phyloP scores from a whole-genome alignment of 2,888 invertebrate species.

The Sarcophaga carnaria region DNA sequence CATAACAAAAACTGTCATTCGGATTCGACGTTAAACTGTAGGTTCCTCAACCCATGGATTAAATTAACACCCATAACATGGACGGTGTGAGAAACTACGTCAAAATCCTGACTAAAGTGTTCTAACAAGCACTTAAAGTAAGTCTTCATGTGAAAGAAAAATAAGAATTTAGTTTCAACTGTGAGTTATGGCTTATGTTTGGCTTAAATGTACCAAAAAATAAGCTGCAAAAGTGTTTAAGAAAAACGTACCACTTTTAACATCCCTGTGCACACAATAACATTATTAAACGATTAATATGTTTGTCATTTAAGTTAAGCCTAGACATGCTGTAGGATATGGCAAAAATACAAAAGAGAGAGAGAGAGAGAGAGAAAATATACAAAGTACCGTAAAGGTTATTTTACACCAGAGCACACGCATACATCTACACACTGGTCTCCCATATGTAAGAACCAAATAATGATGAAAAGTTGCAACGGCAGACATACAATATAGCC shows the following conservation, averaged over 20 bases:
- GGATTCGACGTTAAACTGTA: too few species aligned
- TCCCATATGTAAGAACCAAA: background rate
- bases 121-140: too few species aligned
- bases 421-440: background rate
- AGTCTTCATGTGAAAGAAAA: too few species aligned
- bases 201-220: background rate
- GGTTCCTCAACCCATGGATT: too few species aligned
- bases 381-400: background rate
- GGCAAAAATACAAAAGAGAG: background rate
- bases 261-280: background rate
- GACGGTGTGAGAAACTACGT: too few species aligned
- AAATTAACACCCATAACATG: too few species aligned
- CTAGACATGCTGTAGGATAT: slow-evolving; percentile 14
- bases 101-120: too few species aligned
- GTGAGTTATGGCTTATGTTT: too few species aligned
- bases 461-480: background rate
- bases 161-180: too few species aligned
- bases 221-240: background rate
- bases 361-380: too few species aligned
- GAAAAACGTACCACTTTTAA: background rate
- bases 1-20: too few species aligned
- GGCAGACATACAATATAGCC: slow-evolving; percentile 27
- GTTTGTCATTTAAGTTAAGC: background rate
- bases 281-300: slow-evolving; percentile 19
- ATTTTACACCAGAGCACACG: background rate